A percentile compares a stretch with the other conserved stretches of the same genome.
Evolutionary conservation across 2,797 vertebrate species (phyloP).

Genomic region (Pseudocheirus occidentalis): DNA sequence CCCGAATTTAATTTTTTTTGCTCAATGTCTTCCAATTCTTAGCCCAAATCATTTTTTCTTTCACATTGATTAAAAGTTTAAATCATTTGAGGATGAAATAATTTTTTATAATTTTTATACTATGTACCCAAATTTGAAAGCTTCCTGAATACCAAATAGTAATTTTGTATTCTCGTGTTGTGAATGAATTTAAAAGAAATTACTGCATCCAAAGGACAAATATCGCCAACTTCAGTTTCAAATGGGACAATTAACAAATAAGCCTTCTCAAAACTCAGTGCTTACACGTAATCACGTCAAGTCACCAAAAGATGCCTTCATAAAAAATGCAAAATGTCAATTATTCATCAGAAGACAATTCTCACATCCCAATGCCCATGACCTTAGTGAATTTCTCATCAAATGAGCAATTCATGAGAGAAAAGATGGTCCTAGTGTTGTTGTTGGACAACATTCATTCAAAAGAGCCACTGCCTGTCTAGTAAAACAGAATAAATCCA

Average conservation of each 20-base stretch:
- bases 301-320: constrained; percentile 19
- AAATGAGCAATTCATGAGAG: not conserved
- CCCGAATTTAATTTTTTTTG: not conserved
- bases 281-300: constrained; percentile 21
- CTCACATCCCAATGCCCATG: not conserved
- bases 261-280: constrained; percentile 21
- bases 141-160: constrained; percentile 15
- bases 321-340: not conserved
- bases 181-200: constrained; percentile 28
- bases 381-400: not conserved
- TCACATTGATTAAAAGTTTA: not conserved
- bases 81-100: not conserved
- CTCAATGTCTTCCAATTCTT: not conserved
- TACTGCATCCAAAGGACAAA: not conserved
- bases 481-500: not conserved
- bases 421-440: not conserved
- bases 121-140: constrained; percentile 14
- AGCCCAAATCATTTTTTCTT: not conserved
- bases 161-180: not conserved
- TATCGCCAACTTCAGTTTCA: constrained; percentile 7
- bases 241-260: constrained; percentile 25
- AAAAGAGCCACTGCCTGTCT: not conserved
- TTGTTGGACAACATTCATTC: not conserved
- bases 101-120: constrained; percentile 40
- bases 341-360: constrained; percentile 8